Percentiles rank a stretch among this genome's conserved stretches.
phyloP scores from a whole-genome alignment of 2,113 vertebrate species.

The Malurus melanocephalus region DNA sequence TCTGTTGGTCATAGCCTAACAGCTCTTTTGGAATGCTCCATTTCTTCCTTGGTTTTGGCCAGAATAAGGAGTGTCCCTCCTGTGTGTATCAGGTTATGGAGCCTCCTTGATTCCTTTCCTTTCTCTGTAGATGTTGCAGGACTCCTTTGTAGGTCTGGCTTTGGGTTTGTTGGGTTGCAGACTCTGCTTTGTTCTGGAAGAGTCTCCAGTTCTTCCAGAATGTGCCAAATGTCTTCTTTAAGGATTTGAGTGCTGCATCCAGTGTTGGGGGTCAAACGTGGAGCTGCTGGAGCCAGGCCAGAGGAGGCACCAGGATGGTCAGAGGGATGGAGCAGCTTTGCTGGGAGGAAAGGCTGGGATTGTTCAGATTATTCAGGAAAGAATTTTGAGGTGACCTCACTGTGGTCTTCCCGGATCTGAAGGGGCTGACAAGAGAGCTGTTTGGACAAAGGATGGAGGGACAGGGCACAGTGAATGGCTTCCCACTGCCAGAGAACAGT shows the following conservation, averaged over 20 bases:
- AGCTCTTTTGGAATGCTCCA: not conserved
- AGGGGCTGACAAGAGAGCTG: not conserved
- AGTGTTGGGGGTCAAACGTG: not conserved
- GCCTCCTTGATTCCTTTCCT: not conserved
- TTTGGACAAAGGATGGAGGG: accelerated
- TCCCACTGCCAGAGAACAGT: accelerated
- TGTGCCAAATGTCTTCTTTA: not conserved
- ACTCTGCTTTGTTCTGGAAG: not conserved
- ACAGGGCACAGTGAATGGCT: not conserved
- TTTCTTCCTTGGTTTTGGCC: not conserved
- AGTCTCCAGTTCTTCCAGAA: not conserved
- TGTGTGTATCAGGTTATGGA: accelerated
- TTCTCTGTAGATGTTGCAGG: not conserved
- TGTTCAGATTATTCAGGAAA: not conserved
- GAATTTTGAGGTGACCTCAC: accelerated
- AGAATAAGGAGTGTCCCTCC: not conserved
- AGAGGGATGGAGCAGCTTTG: not conserved
- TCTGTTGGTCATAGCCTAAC: accelerated
- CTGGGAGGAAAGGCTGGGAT: not conserved
- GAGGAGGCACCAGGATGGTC: not conserved
- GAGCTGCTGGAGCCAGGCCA: not conserved
- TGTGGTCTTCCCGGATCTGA: not conserved
- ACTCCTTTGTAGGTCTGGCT: accelerated
- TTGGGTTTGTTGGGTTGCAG: not conserved
- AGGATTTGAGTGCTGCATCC: not conserved